Percentiles rank a stretch among this genome's conserved stretches.
These are phyloP conservation scores for Serilophus lunatus DNA, from an alignment of 2,113 vertebrate genomes.

Conservation along the genomic window DNA sequence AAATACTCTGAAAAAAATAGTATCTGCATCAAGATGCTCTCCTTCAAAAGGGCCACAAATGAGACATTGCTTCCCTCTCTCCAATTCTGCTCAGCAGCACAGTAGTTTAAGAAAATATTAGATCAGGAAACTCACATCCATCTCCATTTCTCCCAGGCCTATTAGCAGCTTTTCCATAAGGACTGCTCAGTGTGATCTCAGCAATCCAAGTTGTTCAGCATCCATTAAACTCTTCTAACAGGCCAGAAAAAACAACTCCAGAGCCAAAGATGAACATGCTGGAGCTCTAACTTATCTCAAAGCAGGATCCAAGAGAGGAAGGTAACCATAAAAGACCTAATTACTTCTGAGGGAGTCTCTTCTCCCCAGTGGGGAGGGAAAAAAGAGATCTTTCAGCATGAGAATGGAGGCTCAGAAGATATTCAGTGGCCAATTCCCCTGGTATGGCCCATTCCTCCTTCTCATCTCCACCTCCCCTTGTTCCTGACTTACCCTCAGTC, in stretches of 20 bases:
- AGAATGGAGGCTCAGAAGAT: background rate
- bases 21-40: background rate
- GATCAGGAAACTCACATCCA: background rate
- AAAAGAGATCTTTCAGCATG: background rate
- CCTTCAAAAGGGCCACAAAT: background rate
- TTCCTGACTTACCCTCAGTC: background rate
- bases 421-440: background rate
- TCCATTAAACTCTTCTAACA: background rate
- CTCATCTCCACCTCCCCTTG: background rate
- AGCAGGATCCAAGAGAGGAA: background rate
- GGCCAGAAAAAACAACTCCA: background rate
- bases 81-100: background rate
- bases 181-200: background rate
- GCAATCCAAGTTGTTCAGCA: background rate
- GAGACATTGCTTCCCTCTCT: background rate
- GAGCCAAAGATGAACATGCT: background rate
- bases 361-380: background rate
- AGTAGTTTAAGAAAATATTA: background rate
- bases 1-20: background rate
- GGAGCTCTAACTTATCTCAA: background rate
- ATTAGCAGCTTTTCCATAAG: background rate
- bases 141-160: background rate
- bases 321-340: background rate
- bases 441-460: background rate
- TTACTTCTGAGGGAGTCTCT: background rate